phyloP scores from a whole-genome alignment of 2,113 vertebrate genomes.

The Gymnogyps californianus region DNA sequence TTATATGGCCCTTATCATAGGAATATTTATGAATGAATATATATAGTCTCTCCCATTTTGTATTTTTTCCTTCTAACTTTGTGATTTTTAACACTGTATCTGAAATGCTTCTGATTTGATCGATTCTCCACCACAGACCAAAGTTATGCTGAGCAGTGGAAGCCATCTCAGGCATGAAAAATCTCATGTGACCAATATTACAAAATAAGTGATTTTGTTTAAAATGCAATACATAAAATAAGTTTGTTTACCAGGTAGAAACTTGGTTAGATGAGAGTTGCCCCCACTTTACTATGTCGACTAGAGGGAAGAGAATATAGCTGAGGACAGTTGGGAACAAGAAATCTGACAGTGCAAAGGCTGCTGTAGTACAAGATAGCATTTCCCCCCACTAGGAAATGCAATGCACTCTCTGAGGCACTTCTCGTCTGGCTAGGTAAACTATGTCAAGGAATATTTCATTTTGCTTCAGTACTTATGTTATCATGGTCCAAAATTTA shows the following conservation, averaged over 20 bases:
- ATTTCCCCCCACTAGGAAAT: neutral
- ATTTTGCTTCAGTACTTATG: neutral
- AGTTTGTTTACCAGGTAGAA: neutral
- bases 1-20: neutral
- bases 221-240: neutral
- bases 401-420: fast-evolving
- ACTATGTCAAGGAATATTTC: neutral
- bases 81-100: neutral
- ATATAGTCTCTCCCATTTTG: neutral
- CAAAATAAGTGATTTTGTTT: neutral
- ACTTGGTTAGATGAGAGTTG: neutral
- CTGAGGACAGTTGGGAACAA: neutral
- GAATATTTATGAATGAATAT: neutral
- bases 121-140: fast-evolving
- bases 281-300: neutral
- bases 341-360: neutral
- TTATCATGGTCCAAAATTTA: neutral
- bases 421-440: neutral
- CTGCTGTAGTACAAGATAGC: neutral
- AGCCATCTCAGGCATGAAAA: neutral
- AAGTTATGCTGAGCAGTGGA: neutral
- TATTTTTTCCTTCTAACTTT: neutral
- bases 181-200: neutral
- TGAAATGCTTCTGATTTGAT: neutral
- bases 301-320: neutral